Percentiles rank a stretch among this genome's conserved stretches.
Conservation (phyloP, 2,888 invertebrate genomes). For the Agrochola litura region DNA sequence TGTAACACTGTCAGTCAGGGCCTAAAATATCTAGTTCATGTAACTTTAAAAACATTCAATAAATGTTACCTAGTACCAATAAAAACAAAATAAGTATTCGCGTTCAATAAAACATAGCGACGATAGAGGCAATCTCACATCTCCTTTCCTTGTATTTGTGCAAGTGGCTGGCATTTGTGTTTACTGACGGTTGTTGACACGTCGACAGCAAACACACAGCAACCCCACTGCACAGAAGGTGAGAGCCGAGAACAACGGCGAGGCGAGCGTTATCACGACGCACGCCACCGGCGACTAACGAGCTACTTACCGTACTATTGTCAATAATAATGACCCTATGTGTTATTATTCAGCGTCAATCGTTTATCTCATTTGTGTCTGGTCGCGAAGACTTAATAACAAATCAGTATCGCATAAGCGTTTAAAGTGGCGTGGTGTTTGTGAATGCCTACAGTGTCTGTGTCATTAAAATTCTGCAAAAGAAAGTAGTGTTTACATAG, state of each 20-base stretch:
- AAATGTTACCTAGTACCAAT: constrained; percentile 29
- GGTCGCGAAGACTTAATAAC: constrained; percentile 79
- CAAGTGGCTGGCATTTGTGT: constrained; percentile 71
- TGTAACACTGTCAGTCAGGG: constrained; percentile 16
- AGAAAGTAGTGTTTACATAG: constrained; percentile 52
- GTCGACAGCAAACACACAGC: constrained; percentile 58
- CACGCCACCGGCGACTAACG: constrained; percentile 47
- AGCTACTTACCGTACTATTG: constrained; percentile 66
- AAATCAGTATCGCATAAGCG: constrained; percentile 84
- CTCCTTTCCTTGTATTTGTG: constrained; percentile 67
- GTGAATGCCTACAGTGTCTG: constrained; percentile 65
- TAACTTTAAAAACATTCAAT: constrained; percentile 20
- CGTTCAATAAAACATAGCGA: constrained; percentile 51
- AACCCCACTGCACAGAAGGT: constrained; percentile 37
- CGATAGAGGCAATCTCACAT: constrained; percentile 48
- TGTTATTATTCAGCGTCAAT: constrained; percentile 78
- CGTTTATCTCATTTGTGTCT: constrained; percentile 84
- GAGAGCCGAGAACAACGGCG: constrained; percentile 50
- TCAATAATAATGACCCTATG: constrained; percentile 75
- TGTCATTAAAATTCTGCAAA: constrained; percentile 63
- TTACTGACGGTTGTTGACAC: constrained; percentile 73
- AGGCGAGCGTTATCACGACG: constrained; percentile 56
- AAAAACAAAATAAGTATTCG: constrained; percentile 32
- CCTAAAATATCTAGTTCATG: constrained; percentile 12
- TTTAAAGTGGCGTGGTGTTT: constrained; percentile 79